Base-by-base conservation (phyloP, 1,140 invertebrate species). In the Calycopis cecrops region DNA sequence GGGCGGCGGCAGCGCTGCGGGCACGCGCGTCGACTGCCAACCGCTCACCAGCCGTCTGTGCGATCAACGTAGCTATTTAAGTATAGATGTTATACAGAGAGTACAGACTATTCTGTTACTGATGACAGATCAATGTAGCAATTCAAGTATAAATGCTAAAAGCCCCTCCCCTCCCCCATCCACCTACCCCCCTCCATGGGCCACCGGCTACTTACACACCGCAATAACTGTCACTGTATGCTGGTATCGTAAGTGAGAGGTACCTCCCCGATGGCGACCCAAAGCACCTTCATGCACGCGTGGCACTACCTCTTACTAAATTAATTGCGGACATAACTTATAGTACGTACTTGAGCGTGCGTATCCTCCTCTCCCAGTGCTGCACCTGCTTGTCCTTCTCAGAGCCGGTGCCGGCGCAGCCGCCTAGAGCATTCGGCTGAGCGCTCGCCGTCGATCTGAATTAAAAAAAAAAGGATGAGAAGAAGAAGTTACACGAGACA, bases 301-400 rank as follows among this genome's bases (percentile, higher is more conserved):
- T 6, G 6, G 2, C 2, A 28, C 21, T 28, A 28, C 6, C 21
- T 3, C 21, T 28, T 28, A 3, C 6, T 28, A 28, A 28, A 3
- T 28, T 2, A 2, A 18, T 50, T n/a, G 9, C 40, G 17, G 11
- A 42, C 8, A 42, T 14, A 42, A 14, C 21, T n/a, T n/a, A n/a
- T n/a, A 12, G n/a, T 14, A 52, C 93, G 79, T 91, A 93, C 78
- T 92, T 94, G 8, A 98, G 87, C 0, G 94, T 92, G 76, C 94
- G 91, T 1, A 94, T 92, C 60, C 96, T 90, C 51, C 96, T 90
- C 64, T 97, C 94, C 96, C 96, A 98, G 17, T 96, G 91, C 47
- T 93, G 91, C 12, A 95, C 91, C 73, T 97, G 95, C 70, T 95
- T 95, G 72, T 97, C 95, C 61, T 94, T 94, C 65, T 92, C 90